These are phyloP conservation scores for Halisarca cf. caerulea DNA, from an alignment of 37 sponge, comb jelly and placozoan genomes.

Conservation along the genomic window DNA sequence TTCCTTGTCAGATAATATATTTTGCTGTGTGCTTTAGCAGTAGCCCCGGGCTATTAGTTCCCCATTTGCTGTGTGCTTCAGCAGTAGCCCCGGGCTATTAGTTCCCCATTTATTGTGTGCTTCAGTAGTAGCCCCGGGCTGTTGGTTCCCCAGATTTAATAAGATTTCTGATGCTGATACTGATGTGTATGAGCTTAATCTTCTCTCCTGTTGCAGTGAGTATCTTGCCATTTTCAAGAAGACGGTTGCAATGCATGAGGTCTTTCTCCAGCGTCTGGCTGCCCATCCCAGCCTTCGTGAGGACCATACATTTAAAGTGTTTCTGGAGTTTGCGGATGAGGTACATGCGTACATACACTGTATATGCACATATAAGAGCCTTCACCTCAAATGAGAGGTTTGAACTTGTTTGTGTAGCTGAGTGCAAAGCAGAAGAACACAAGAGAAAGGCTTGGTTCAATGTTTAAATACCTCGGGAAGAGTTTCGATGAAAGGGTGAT, in stretches of 20 bases:
- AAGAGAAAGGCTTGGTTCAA: conserved; percentile 76
- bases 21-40: no score
- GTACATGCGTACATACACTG: conserved; percentile 35
- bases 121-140: no score
- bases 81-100: no score
- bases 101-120: no score
- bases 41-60: no score
- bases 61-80: no score
- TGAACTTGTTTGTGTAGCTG: conserved; percentile 57
- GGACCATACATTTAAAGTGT: conserved; percentile 89
- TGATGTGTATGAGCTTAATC: not conserved
- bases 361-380: no score
- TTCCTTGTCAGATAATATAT: no score
- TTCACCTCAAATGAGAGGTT: no score
- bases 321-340: conserved; percentile 93
- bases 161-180: no score
- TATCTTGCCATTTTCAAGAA: conserved; percentile 98
- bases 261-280: conserved; percentile 88
- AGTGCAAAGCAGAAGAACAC: conserved; percentile 89
- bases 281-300: conserved; percentile 73
- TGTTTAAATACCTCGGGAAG: conserved; percentile 92
- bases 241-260: conserved; percentile 99
- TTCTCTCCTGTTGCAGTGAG: conserved; percentile 60
- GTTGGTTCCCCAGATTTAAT: no score
- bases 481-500: conserved; percentile 84